These are phyloP conservation scores for Cardinalis cardinalis DNA, from an alignment of 2,113 vertebrate species.

Conservation along the genomic window DNA sequence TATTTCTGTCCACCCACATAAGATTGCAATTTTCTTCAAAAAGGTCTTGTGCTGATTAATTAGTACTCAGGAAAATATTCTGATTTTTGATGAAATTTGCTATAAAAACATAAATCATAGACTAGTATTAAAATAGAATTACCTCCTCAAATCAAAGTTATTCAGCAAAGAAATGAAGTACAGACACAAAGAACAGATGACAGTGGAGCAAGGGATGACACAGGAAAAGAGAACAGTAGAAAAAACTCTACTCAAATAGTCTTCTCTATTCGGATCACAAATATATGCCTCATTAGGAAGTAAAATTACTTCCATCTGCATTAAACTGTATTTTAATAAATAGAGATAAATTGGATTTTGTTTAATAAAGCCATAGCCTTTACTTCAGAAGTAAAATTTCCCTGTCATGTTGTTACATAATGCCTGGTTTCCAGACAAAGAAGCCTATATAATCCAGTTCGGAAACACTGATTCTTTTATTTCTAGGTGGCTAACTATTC, in stretches of 20 bases:
- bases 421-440: neutral
- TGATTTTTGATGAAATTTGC: neutral
- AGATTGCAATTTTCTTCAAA: neutral
- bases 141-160: neutral
- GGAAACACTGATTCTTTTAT: neutral
- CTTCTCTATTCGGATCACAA: neutral
- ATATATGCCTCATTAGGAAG: slow-evolving; percentile 15
- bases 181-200: neutral
- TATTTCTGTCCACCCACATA: neutral
- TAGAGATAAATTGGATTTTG: neutral
- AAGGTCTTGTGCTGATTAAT: slow-evolving; percentile 17
- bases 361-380: slow-evolving; percentile 10
- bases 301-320: neutral
- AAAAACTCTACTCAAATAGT: neutral
- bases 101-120: neutral
- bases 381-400: slow-evolving; percentile 19
- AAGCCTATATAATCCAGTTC: neutral
- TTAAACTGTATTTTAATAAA: neutral
- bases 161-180: slow-evolving; percentile 16
- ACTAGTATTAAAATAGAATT: neutral
- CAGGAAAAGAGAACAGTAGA: neutral
- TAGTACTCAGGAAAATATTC: neutral
- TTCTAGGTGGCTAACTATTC: neutral
- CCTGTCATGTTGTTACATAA: neutral
- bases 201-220: neutral